phyloP scores from a whole-genome alignment of 2,797 vertebrate species.

The Sebastes diaconus region DNA sequence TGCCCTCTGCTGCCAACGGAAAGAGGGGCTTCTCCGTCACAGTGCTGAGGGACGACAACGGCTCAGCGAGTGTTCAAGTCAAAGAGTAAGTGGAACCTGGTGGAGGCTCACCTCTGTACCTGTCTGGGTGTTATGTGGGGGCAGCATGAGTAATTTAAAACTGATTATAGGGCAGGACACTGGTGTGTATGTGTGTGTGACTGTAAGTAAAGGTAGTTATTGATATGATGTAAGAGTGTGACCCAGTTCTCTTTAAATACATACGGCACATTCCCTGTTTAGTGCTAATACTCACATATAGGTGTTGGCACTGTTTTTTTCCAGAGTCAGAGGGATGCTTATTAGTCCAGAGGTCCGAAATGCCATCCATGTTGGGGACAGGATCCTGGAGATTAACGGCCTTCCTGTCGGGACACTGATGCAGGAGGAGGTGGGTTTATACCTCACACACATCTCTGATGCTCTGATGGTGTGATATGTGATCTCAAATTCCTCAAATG shows the following conservation, averaged over 20 bases:
- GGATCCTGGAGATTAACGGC: conserved; percentile 97
- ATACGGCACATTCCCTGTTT: neutral
- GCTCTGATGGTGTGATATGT: neutral
- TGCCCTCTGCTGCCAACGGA: conserved; percentile 92
- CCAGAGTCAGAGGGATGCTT: conserved; percentile 92
- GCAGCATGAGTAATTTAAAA: conserved; percentile 39
- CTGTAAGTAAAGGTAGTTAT: neutral
- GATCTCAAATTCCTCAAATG: neutral
- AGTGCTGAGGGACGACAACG: conserved; percentile 85
- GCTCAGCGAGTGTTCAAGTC: conserved; percentile 89
- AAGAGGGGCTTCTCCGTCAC: conserved; percentile 93
- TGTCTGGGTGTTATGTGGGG: neutral
- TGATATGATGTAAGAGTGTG: neutral
- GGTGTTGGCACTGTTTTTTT: conserved; percentile 21
- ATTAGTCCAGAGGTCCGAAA: conserved; percentile 94
- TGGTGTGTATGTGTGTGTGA: neutral
- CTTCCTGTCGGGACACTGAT: conserved; percentile 87
- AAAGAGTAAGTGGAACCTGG: conserved; percentile 90
- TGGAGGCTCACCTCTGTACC: neutral
- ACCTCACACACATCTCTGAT: neutral
- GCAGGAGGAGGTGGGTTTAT: conserved; percentile 87
- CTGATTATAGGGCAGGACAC: conserved; percentile 42
- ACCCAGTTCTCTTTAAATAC: neutral
- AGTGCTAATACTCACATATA: neutral
- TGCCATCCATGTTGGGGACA: conserved; percentile 94